Conservation (phyloP, 2,797 vertebrate genomes). For the Lepilemur septentrionalis region DNA sequence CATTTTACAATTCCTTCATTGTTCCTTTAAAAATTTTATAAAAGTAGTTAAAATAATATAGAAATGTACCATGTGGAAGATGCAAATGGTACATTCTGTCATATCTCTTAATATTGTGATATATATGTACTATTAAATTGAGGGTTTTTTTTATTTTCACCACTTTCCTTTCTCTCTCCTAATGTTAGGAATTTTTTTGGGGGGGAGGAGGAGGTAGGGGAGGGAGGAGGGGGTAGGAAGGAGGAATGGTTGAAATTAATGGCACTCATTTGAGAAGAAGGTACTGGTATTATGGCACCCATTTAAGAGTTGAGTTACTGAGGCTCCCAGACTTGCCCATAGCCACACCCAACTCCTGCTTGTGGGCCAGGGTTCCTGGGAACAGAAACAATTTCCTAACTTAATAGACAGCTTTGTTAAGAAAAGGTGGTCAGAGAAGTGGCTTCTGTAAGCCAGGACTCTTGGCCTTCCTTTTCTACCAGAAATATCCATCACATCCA, state of each 20-base stretch:
- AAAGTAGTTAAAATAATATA: not conserved
- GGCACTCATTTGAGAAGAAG: not conserved
- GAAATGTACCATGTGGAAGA: not conserved
- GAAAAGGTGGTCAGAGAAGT: conserved; percentile 9
- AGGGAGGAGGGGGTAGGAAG: too few relatives aligned
- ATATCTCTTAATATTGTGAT: not conserved
- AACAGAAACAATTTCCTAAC: not conserved
- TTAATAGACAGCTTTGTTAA: not conserved
- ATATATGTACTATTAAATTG: not conserved
- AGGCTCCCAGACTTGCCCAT: not conserved
- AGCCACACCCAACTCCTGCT: not conserved
- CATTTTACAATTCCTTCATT: not conserved
- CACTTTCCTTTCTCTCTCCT: not conserved
- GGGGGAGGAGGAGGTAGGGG: too few relatives aligned
- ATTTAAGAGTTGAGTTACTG: not conserved
- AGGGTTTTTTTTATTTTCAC: not conserved
- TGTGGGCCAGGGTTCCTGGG: not conserved
- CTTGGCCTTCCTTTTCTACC: not conserved
- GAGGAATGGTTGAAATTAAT: not conserved
- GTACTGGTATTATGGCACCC: not conserved
- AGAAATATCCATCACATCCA: not conserved
- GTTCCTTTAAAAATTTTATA: not conserved
- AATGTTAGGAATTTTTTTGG: not conserved
- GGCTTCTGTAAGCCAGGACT: not conserved
- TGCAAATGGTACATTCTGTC: not conserved